Conservation (phyloP, 2,113 vertebrate genomes). For the Ceyx melanurus region DNA sequence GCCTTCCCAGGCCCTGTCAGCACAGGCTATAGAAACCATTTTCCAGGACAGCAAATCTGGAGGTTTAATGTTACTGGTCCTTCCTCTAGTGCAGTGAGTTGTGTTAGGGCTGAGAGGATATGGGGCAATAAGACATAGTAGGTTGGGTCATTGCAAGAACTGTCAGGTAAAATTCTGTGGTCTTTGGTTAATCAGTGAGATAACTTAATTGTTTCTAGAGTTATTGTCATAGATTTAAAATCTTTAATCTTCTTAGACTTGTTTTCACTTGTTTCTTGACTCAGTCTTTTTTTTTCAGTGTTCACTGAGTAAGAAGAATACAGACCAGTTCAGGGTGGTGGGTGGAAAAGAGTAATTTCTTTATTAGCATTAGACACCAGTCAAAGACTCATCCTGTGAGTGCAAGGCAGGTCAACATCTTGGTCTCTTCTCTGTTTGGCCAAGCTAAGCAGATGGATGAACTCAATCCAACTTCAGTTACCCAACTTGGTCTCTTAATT, state of each 20-base stretch:
- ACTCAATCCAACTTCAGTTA: not conserved
- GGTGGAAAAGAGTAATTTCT: not conserved
- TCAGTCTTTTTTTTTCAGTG: not conserved
- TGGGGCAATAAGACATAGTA: not conserved
- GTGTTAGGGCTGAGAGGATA: not conserved
- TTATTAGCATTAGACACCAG: not conserved
- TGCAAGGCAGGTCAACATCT: not conserved
- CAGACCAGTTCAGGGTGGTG: not conserved
- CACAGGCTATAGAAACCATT: not conserved
- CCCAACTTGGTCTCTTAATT: not conserved
- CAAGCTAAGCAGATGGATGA: not conserved
- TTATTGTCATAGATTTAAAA: not conserved
- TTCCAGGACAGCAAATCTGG: not conserved
- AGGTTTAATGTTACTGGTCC: not conserved
- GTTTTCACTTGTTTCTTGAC: not conserved
- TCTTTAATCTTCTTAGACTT: not conserved
- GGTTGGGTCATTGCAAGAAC: not conserved
- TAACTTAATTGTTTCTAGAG: not conserved
- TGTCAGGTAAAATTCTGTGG: fast-evolving
- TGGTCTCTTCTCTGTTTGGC: not conserved
- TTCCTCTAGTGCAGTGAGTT: not conserved
- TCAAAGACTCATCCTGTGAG: not conserved
- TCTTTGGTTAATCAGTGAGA: not conserved
- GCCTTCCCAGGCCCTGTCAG: not conserved
- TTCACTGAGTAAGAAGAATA: not conserved